phyloP scores from a whole-genome alignment of 2,797 vertebrate genomes.

The Mallotus villosus region DNA sequence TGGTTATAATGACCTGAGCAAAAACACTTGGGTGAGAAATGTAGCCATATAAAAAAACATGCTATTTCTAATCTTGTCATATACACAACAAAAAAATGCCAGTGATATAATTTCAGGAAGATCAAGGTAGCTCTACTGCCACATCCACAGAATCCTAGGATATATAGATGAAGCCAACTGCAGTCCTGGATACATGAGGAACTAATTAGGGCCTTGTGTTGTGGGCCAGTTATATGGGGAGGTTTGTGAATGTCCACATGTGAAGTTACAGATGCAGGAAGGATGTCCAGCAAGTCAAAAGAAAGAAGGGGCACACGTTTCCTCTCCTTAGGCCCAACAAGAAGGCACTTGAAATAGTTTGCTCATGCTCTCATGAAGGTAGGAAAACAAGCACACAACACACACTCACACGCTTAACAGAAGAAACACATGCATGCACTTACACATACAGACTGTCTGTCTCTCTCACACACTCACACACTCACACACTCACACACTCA shows the following conservation, averaged over 20 bases:
- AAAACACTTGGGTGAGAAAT: neutral
- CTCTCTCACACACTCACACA: neutral
- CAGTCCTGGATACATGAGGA: constrained; percentile 31
- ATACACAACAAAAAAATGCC: neutral
- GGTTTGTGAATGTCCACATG: constrained; percentile 9
- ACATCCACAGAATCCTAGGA: constrained; percentile 10
- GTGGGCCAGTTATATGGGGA: constrained; percentile 18
- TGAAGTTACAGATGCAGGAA: constrained; percentile 8
- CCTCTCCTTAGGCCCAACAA: neutral
- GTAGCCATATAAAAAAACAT: neutral
- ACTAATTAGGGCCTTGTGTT: constrained; percentile 42
- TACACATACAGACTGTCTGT: neutral
- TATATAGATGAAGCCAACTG: constrained; percentile 13
- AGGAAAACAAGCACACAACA: neutral
- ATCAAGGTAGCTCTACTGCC: neutral
- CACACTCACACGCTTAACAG: neutral
- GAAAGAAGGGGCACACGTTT: neutral
- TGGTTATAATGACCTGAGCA: neutral
- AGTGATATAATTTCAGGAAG: neutral
- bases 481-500: constrained; percentile 2
- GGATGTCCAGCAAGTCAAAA: neutral
- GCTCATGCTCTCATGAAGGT: neutral
- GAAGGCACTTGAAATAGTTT: neutral
- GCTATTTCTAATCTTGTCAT: neutral
- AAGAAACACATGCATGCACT: neutral